phyloP scores from a whole-genome alignment of 2,888 invertebrate genomes.

The Axea sp. region DNA sequence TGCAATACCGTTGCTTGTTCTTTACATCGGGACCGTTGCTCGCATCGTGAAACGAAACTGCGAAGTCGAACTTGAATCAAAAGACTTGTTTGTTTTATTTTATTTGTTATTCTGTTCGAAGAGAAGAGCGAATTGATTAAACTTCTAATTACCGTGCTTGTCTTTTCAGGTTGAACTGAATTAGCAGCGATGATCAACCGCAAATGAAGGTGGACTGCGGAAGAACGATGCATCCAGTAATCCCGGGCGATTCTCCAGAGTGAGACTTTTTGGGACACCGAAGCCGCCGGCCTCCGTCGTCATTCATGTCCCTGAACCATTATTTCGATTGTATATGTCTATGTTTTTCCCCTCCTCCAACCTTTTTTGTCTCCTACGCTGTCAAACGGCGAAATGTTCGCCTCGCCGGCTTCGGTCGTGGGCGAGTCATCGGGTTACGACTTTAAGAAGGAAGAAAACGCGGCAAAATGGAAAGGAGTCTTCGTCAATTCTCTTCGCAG shows the following conservation, averaged over 20 bases:
- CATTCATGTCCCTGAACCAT: conserved; percentile 53
- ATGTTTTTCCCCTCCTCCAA: conserved; percentile 60
- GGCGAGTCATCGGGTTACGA: conserved; percentile 84
- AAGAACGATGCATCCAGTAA: conserved; percentile 28
- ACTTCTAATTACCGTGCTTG: no score
- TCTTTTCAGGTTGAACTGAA: conserved; percentile 11
- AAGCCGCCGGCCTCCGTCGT: conserved; percentile 24
- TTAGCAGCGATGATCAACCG: conserved; percentile 1
- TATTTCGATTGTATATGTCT: conserved; percentile 49
- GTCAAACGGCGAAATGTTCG: conserved; percentile 75
- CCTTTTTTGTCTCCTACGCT: conserved; percentile 54
- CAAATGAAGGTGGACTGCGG: conserved; percentile 12
- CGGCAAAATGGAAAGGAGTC: conserved; percentile 94
- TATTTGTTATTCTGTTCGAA: no score
- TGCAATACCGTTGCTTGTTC: no score
- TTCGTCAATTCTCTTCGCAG: conserved; percentile 92
- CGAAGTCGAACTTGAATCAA: no score
- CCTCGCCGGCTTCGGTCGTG: conserved; percentile 80
- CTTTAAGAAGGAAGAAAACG: conserved; percentile 93
- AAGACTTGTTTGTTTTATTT: no score
- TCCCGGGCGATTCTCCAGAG: conserved; percentile 43
- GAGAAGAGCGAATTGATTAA: no score
- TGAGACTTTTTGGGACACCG: conserved; percentile 34
- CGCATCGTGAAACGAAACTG: no score
- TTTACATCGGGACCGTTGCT: no score